Evolutionary conservation across 1,140 invertebrate species (phyloP).

Genomic region (Heliconius melpomene): DNA sequence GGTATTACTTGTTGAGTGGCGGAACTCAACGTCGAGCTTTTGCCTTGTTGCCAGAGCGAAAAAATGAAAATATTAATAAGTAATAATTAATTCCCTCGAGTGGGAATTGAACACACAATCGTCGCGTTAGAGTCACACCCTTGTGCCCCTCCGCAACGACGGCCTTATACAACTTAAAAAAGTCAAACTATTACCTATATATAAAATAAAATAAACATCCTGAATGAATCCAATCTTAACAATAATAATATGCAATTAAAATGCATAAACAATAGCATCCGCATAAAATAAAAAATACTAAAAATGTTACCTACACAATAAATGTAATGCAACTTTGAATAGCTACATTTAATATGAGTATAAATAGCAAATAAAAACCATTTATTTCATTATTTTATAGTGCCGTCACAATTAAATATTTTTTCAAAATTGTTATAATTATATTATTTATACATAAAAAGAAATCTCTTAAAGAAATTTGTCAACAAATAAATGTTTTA

Average conservation of each 20-base stretch:
- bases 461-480: not conserved
- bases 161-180: too few relatives aligned
- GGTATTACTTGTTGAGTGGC: too few relatives aligned
- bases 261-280: slow-evolving; percentile 5
- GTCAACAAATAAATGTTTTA: not conserved
- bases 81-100: too few relatives aligned
- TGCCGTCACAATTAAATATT: not conserved
- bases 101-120: too few relatives aligned
- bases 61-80: too few relatives aligned
- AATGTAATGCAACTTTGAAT: not conserved
- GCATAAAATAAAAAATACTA: not conserved
- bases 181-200: too few relatives aligned
- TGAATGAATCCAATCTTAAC: not conserved
- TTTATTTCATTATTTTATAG: not conserved
- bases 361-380: not conserved
- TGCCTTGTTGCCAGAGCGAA: too few relatives aligned
- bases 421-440: not conserved
- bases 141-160: too few relatives aligned
- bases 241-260: slow-evolving; percentile 2
- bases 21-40: too few relatives aligned
- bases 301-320: not conserved
- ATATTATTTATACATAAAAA: not conserved
- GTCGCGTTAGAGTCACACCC: too few relatives aligned
- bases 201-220: slow-evolving; percentile 10
- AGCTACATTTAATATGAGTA: not conserved